Percentiles rank a stretch among this genome's conserved stretches.
These are phyloP conservation scores for Pristionchus fissidentatus DNA, from an alignment of 2,888 invertebrate genomes.

Conservation along the genomic window DNA sequence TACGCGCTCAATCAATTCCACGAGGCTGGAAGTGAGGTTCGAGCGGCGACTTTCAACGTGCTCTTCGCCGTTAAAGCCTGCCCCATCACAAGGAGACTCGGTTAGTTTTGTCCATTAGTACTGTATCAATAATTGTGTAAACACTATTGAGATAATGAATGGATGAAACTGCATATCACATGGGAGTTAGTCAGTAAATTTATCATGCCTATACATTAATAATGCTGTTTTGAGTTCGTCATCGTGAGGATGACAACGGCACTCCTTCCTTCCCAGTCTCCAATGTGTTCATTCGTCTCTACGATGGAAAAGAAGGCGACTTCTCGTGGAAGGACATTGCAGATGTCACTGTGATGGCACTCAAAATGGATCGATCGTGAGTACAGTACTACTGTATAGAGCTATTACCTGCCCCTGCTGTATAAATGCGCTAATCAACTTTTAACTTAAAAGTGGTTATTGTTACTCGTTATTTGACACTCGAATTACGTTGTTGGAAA, in stretches of 20 bases:
- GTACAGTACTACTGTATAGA: no score
- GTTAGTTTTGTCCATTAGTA: conserved; percentile 47
- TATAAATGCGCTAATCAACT: no score
- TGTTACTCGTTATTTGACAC: no score
- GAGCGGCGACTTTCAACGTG: conserved; percentile 52
- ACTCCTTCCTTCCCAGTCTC: neutral
- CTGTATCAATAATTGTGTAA: no score
- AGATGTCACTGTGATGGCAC: conserved; percentile 3
- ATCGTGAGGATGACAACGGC: conserved; percentile 44
- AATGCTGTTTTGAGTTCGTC: conserved; percentile 47
- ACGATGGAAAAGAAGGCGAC: conserved; percentile 40
- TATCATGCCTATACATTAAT: no score
- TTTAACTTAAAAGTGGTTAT: no score
- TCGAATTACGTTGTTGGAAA: no score
- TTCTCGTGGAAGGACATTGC: conserved; percentile 35
- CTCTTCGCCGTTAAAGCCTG: conserved; percentile 56
- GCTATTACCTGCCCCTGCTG: no score
- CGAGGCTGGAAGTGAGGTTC: conserved; percentile 54
- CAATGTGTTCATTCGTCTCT: conserved; percentile 44
- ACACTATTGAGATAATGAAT: no score
- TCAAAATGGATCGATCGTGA: conserved; percentile 43
- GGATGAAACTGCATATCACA: no score
- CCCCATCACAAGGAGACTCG: conserved; percentile 52
- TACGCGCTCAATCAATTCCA: conserved; percentile 31
- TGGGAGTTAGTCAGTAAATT: no score